phyloP scores from a whole-genome alignment of 1,140 invertebrate species.

The Bilobella aurantiaca region DNA sequence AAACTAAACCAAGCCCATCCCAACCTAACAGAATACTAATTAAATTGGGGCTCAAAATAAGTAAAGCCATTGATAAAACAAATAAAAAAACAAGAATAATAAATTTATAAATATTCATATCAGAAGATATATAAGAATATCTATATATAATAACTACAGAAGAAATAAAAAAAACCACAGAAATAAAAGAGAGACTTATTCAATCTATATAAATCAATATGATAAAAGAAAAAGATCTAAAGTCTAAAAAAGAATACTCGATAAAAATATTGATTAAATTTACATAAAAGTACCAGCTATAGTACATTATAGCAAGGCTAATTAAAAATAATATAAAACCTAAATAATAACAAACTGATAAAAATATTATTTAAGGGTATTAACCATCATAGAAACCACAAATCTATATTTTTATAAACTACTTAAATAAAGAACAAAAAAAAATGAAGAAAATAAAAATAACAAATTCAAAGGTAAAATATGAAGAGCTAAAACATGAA shows the following conservation, averaged over 20 bases:
- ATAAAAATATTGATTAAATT: conserved; percentile 44
- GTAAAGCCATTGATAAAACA: conserved; percentile 54
- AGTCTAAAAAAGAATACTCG: conserved; percentile 42
- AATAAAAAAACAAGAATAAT: conserved; percentile 51
- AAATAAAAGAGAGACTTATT: conserved; percentile 49
- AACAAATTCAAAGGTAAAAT: conserved; percentile 50
- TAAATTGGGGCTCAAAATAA: conserved; percentile 56
- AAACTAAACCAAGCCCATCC: conserved; percentile 55
- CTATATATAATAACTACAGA: conserved; percentile 51
- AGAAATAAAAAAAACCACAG: conserved; percentile 46
- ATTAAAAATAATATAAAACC: conserved; percentile 40
- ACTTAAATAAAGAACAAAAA: conserved; percentile 30
- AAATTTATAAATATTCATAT: conserved; percentile 48
- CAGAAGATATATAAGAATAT: conserved; percentile 47
- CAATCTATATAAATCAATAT: no score
- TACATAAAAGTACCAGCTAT: conserved; percentile 42
- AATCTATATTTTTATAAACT: conserved; percentile 34
- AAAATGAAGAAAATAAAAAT: conserved; percentile 44
- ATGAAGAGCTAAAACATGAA: conserved; percentile 50
- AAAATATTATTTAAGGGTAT: conserved; percentile 40
- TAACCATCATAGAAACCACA: conserved; percentile 32
- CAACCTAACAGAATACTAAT: conserved; percentile 57
- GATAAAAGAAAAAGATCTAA: conserved; percentile 47
- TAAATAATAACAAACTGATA: neutral
- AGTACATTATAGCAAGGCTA: conserved; percentile 37